phyloP scores from a whole-genome alignment of 2,797 vertebrate genomes.

The Parauchenoglanis punctatus region DNA sequence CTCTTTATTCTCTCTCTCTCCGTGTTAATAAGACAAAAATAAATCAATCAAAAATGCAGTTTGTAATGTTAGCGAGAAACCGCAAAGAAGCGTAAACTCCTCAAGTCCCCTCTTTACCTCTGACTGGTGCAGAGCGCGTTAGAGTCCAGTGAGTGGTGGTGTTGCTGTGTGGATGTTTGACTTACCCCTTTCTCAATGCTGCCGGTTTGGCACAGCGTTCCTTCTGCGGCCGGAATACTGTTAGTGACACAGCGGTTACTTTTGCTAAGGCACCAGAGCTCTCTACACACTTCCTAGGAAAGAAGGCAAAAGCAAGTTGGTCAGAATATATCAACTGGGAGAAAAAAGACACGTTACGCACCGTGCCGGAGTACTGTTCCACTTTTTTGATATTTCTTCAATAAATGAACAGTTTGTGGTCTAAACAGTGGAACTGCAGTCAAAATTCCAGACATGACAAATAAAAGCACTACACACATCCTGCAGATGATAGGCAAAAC shows the following conservation, averaged over 20 bases:
- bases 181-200: slow-evolving; percentile 98
- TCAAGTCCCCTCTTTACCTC: not conserved
- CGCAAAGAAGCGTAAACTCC: not conserved
- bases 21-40: not conserved
- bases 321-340: slow-evolving; percentile 81
- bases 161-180: slow-evolving; percentile 6
- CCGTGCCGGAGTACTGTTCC: not conserved
- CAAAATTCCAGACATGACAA: slow-evolving; percentile 15
- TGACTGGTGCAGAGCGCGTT: not conserved
- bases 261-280: slow-evolving; percentile 99
- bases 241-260: slow-evolving; percentile 98
- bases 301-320: slow-evolving; percentile 96
- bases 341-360: not conserved
- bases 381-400: slow-evolving; percentile 1
- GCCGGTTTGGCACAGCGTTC: slow-evolving; percentile 94
- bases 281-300: slow-evolving; percentile 99
- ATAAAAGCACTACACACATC: slow-evolving; percentile 12
- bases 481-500: slow-evolving; percentile 53
- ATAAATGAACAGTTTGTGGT: not conserved
- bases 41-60: not conserved
- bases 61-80: not conserved
- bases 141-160: not conserved
- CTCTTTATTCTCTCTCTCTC: not conserved
- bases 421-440: not conserved
- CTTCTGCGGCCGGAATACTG: slow-evolving; percentile 97